Base-by-base conservation (phyloP, 2,113 vertebrate genomes). In the Clarias macrocephalus region DNA sequence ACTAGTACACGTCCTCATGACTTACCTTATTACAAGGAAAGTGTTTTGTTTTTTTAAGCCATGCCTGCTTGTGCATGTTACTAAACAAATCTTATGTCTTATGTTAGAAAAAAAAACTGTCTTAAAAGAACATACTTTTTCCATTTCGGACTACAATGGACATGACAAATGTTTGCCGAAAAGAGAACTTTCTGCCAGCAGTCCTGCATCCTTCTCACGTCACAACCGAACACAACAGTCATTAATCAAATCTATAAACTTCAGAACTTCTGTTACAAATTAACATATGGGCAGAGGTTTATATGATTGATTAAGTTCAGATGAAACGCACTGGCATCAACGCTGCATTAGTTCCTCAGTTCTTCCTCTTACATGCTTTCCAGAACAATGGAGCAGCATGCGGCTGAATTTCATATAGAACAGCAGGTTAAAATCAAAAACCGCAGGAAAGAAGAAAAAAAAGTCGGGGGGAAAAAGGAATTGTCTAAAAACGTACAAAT, bases 171-270 rank as follows among this genome's bases (percentile, higher is more conserved):
- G 2, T 56, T 70, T 33, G 56, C 11, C 18, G 19, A 73, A 84
- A 84, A 59, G 54, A 28, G 68, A 68, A 54, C 25, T 8, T 66
- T 83, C 62, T 83, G 37, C 33, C 23, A 66, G 60, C 62, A 66
- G 23, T 48, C n/a, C 21, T 68, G 54, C 68, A 37, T 73, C 68
- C 4, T 75, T 84, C 83, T 60, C 18, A 60, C 11, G 60, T 42
- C 68, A 75, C 54, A 84, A 25, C 30, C 3, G 15, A 84, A 75
- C 12, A 72, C 52, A 72, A 37, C 12, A 59, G 66, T 59, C 68
- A 75, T 84, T 73, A 73, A 84, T 75, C 80, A 82, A 63, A n/a
- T 48, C 60, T 66, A 52, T 66, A 82, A 82, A 82, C 59, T 25
- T 62, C 21, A 13, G 12, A 19, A 37, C 21, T 65, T 48, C 62